Conservation (phyloP, 2,113 vertebrate genomes). For the Rhinoderma darwinii region DNA sequence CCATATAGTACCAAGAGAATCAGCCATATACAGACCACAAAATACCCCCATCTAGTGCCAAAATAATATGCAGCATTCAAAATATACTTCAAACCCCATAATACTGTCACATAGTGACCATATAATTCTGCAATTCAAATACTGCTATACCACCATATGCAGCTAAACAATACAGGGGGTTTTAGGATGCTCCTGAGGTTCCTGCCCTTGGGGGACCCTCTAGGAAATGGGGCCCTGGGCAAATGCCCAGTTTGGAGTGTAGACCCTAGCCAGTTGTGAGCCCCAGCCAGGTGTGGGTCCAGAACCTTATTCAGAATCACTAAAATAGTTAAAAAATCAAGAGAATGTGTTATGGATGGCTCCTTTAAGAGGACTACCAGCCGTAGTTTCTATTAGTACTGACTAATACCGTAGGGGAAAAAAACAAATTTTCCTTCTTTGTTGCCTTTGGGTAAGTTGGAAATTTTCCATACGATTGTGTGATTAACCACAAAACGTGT, state of each 20-base stretch:
- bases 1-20: too few species aligned
- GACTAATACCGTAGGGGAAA: background rate
- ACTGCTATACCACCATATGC: too few species aligned
- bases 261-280: background rate
- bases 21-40: too few species aligned
- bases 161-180: too few species aligned
- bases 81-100: too few species aligned
- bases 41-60: too few species aligned
- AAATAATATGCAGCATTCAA: too few species aligned
- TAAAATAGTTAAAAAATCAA: background rate
- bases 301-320: background rate
- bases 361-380: background rate
- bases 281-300: background rate
- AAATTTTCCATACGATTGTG: conserved; percentile 19
- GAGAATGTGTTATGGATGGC: background rate
- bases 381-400: background rate
- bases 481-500: conserved; percentile 7
- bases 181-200: too few species aligned
- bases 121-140: too few species aligned
- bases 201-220: too few species aligned
- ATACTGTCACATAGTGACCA: too few species aligned
- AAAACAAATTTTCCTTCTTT: background rate
- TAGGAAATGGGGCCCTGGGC: too few species aligned
- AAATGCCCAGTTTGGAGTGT: background rate
- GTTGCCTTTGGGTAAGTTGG: conserved; percentile 22